A percentile compares a stretch with the other conserved stretches of the same genome.
Evolutionary conservation across 2,113 vertebrate genomes (phyloP).

Genomic region (Hirundichthys speculiger): DNA sequence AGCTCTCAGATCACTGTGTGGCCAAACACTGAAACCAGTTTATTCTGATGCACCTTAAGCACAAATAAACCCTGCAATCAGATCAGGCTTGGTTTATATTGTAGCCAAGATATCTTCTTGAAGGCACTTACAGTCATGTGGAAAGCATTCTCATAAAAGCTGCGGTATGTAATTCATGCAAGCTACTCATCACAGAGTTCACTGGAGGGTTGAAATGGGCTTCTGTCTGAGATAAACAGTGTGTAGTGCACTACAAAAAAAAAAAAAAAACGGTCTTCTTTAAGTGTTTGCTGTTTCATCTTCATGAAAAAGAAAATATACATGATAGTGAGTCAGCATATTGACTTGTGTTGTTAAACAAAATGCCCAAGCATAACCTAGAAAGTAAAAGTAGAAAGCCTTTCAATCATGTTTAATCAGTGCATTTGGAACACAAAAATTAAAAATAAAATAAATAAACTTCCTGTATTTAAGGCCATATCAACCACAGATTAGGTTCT

Average conservation of each 20-base stretch:
- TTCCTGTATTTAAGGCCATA: no score
- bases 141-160: neutral
- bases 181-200: slow-evolving; percentile 8
- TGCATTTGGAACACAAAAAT: no score
- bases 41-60: slow-evolving; percentile 36
- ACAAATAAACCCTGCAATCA: slow-evolving; percentile 42
- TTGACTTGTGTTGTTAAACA: no score
- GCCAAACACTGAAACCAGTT: slow-evolving; percentile 32
- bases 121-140: slow-evolving; percentile 41
- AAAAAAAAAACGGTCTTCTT: neutral
- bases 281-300: no score
- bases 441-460: no score
- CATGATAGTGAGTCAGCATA: no score
- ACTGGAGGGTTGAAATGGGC: neutral
- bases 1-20: slow-evolving; percentile 5
- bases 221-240: neutral
- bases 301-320: no score
- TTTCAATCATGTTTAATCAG: no score
- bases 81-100: slow-evolving; percentile 26
- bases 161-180: no score
- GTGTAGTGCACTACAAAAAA: neutral
- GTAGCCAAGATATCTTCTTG: slow-evolving; percentile 32
- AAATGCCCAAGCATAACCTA: no score
- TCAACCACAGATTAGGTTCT: no score
- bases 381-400: no score